Conservation (phyloP, 2,888 invertebrate species). For the Lutraria lutraria region DNA sequence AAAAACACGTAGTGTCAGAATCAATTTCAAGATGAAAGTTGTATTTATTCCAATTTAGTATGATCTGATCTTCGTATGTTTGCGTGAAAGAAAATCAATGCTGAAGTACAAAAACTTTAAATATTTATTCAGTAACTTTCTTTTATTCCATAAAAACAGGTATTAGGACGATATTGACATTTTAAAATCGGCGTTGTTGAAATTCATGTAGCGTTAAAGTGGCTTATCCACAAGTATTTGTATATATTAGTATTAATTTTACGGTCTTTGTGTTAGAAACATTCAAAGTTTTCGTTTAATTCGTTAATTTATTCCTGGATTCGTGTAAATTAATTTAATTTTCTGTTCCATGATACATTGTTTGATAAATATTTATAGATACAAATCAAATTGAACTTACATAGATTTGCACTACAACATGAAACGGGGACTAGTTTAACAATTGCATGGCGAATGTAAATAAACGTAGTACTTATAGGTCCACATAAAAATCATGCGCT, state of each 20-base stretch:
- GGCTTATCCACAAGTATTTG: not conserved
- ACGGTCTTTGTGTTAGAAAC: not conserved
- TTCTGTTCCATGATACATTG: not conserved
- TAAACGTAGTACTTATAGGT: too few relatives aligned
- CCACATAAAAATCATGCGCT: too few relatives aligned
- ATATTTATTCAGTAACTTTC: slow-evolving; percentile 5
- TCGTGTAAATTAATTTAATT: not conserved
- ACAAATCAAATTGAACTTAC: not conserved
- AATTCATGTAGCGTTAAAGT: not conserved
- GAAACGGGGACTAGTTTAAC: too few relatives aligned
- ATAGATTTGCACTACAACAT: too few relatives aligned
- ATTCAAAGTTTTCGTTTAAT: not conserved
- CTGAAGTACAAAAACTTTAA: not conserved
- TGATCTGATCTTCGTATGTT: not conserved
- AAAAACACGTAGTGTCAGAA: too few relatives aligned
- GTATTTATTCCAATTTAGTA: too few relatives aligned
- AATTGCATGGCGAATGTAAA: too few relatives aligned
- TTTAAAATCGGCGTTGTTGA: not conserved
- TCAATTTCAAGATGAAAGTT: too few relatives aligned
- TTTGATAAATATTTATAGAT: not conserved
- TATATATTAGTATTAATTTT: not conserved
- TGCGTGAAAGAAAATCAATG: not conserved
- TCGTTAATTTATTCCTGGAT: not conserved
- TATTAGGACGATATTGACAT: not conserved
- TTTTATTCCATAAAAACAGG: not conserved